phyloP scores from a whole-genome alignment of 2,888 invertebrate species.

The Nomada ferruginata region DNA sequence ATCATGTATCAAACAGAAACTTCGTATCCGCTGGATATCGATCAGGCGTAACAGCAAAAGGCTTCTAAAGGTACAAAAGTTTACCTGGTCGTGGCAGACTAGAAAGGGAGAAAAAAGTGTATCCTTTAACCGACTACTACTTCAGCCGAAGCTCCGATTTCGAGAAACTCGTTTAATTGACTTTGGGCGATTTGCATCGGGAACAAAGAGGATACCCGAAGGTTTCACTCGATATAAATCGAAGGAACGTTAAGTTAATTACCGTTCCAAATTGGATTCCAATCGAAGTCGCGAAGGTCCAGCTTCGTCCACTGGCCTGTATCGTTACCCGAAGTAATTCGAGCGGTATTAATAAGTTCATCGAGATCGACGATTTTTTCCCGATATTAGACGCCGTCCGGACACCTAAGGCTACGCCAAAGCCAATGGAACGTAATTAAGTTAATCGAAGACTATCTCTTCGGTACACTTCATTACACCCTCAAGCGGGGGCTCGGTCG shows the following conservation, averaged over 20 bases:
- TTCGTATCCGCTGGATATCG: too few species aligned
- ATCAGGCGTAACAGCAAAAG: not conserved
- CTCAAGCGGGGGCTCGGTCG: conserved; percentile 46
- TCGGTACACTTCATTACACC: conserved; percentile 76
- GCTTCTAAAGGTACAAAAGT: not conserved
- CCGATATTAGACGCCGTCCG: conserved; percentile 26
- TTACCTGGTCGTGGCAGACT: not conserved
- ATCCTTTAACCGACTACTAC: not conserved
- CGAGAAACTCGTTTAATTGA: conserved; percentile 15
- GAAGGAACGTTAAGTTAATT: conserved; percentile 45
- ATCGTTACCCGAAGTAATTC: conserved; percentile 50
- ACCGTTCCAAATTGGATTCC: conserved; percentile 55
- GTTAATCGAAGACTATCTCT: conserved; percentile 78
- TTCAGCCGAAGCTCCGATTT: not conserved
- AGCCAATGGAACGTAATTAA: conserved; percentile 75
- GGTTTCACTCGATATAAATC: conserved; percentile 9
- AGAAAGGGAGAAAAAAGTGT: not conserved
- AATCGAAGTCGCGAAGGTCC: conserved; percentile 25
- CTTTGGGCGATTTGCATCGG: conserved; percentile 33
- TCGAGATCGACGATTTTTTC: conserved; percentile 53
- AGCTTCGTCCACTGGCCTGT: conserved; percentile 15
- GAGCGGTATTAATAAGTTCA: conserved; percentile 42
- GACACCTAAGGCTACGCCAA: conserved; percentile 66
- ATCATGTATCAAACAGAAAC: too few species aligned
- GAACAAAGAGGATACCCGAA: conserved; percentile 24